A percentile compares a stretch with the other conserved stretches of the same genome.
phyloP scores from a whole-genome alignment of 2,888 invertebrate species.

The Cerceris rybyensis region DNA sequence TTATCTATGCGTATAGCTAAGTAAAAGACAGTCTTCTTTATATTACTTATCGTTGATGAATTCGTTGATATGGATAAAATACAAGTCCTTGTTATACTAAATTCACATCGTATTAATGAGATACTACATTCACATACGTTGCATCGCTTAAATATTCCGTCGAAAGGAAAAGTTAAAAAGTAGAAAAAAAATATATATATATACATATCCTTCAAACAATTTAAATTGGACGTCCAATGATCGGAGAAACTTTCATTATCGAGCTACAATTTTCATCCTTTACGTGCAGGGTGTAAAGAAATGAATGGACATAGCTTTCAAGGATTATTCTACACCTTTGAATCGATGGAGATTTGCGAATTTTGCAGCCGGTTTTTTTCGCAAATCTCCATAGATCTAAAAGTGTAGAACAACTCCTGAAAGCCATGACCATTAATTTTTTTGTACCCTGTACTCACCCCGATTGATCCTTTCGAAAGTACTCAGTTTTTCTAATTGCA shows the following conservation, averaged over 20 bases:
- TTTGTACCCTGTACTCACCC: too few relatives aligned
- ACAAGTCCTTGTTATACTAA: constrained; percentile 1
- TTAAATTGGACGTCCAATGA: neutral
- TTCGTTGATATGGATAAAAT: neutral
- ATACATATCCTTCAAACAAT: neutral
- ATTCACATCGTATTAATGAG: constrained; percentile 19
- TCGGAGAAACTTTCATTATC: neutral
- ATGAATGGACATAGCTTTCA: too few relatives aligned
- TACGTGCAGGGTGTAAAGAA: too few relatives aligned
- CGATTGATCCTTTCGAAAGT: too few relatives aligned
- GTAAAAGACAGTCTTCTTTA: constrained; percentile 50
- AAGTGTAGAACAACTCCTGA: too few relatives aligned
- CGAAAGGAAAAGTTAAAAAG: constrained; percentile 4
- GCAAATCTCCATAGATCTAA: too few relatives aligned
- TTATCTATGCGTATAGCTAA: constrained; percentile 22
- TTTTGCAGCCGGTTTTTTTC: too few relatives aligned
- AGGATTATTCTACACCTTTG: too few relatives aligned
- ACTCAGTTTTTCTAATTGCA: too few relatives aligned
- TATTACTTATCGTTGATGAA: constrained; percentile 4
- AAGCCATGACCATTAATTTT: too few relatives aligned
- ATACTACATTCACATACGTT: constrained; percentile 14
- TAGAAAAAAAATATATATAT: constrained; percentile 8
- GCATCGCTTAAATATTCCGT: constrained; percentile 17
- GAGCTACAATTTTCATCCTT: neutral
- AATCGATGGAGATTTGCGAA: too few relatives aligned